These are phyloP conservation scores for Bombus breviceps DNA, from an alignment of 1,140 invertebrate genomes.

Conservation along the genomic window DNA sequence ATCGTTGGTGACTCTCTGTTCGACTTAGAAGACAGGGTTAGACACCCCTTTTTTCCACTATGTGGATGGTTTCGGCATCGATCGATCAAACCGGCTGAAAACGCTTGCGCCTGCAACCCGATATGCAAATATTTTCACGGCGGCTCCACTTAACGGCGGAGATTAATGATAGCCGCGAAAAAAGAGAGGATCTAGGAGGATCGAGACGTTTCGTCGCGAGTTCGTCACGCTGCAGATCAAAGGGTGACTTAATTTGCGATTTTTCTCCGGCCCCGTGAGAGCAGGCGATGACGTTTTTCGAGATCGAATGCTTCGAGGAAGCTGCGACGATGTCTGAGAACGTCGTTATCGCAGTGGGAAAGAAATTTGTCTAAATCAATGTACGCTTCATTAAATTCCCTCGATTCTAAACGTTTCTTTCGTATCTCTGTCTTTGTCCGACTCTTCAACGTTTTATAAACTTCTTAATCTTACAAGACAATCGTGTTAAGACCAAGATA, in stretches of 20 bases:
- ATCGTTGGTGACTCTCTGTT: neutral
- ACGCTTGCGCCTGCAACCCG: conserved; percentile 65
- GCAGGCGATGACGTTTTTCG: neutral
- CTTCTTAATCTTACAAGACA: neutral
- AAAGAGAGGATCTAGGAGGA: conserved; percentile 24
- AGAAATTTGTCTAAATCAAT: neutral
- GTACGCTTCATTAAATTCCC: neutral
- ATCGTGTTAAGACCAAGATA: too few relatives aligned
- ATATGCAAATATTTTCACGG: conserved; percentile 77
- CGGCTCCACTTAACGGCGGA: conserved; percentile 66
- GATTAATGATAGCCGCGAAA: conserved; percentile 73
- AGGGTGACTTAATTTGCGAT: conserved; percentile 74
- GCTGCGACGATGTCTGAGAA: neutral
- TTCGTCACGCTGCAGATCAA: conserved; percentile 41
- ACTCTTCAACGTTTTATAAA: neutral
- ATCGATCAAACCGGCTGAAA: conserved; percentile 64
- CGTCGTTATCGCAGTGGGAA: neutral
- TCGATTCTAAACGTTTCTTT: neutral
- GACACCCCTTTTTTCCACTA: neutral
- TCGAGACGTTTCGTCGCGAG: conserved; percentile 39
- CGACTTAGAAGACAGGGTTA: too few relatives aligned
- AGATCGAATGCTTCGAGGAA: neutral
- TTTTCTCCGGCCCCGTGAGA: conserved; percentile 70
- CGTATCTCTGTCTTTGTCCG: too few relatives aligned
- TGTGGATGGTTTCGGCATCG: neutral